Evolutionary conservation across 1,140 invertebrate species (phyloP).

Genomic region (Drosophila truncata): DNA sequence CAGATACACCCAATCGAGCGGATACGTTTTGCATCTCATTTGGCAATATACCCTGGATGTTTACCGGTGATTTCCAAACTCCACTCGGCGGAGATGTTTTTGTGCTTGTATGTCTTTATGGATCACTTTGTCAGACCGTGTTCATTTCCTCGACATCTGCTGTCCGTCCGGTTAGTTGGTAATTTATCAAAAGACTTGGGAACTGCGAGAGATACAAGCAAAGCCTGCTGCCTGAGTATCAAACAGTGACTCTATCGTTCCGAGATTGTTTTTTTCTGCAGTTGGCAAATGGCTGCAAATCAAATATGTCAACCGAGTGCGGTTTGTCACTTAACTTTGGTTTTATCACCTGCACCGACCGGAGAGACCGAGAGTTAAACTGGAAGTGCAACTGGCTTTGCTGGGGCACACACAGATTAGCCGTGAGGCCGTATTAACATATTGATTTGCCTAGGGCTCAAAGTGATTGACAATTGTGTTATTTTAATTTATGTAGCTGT

Average conservation of each 20-base stretch:
- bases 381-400: conserved; percentile 37
- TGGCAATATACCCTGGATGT: conserved; percentile 23
- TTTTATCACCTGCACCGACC: conserved; percentile 55
- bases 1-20: conserved; percentile 50
- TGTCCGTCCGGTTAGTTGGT: conserved; percentile 34
- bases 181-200: conserved; percentile 57
- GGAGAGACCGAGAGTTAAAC: conserved; percentile 7
- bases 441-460: conserved; percentile 79
- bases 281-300: conserved; percentile 58
- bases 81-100: not conserved
- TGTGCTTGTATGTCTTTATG: conserved; percentile 11
- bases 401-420: conserved; percentile 16
- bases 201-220: conserved; percentile 5
- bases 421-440: conserved; percentile 59
- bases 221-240: conserved; percentile 20
- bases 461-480: conserved; percentile 81
- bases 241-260: conserved; percentile 1
- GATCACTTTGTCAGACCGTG: conserved; percentile 52
- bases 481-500: conserved; percentile 77
- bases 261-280: conserved; percentile 20
- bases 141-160: conserved; percentile 60
- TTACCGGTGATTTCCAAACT: conserved; percentile 31
- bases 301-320: conserved; percentile 57
- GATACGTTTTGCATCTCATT: conserved; percentile 41
- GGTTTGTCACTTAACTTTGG: conserved; percentile 53